Conservation (phyloP, 2,797 vertebrate species). For the Gymnoscopelus microlampas region DNA sequence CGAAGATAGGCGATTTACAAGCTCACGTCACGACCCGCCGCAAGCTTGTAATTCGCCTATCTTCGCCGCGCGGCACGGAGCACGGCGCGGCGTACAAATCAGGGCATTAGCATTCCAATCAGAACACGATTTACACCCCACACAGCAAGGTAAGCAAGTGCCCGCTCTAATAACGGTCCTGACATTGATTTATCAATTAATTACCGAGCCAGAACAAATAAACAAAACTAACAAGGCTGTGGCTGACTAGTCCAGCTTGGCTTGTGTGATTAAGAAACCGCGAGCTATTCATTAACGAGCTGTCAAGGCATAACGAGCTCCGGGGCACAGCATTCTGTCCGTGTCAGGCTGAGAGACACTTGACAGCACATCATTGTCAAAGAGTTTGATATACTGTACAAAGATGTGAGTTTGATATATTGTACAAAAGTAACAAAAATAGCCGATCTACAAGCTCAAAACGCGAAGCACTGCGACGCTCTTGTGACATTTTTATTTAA, state of each 20-base stretch:
- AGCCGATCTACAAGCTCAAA: too few relatives aligned
- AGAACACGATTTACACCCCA: slow-evolving; percentile 54
- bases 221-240: slow-evolving; percentile 52
- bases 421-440: too few relatives aligned
- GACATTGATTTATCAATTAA: slow-evolving; percentile 74
- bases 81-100: too few relatives aligned
- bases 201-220: slow-evolving; percentile 55
- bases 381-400: too few relatives aligned
- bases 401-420: too few relatives aligned
- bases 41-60: too few relatives aligned
- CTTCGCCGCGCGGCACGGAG: too few relatives aligned
- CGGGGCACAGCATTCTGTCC: slow-evolving; percentile 1
- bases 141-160: slow-evolving; percentile 65
- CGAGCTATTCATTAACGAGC: slow-evolving; percentile 54
- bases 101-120: slow-evolving; percentile 33
- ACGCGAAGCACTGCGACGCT: too few relatives aligned
- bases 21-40: too few relatives aligned
- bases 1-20: too few relatives aligned
- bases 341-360: background rate
- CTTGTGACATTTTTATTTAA: too few relatives aligned
- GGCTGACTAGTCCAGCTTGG: slow-evolving; percentile 42
- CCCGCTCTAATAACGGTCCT: slow-evolving; percentile 53
- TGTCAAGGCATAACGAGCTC: slow-evolving; percentile 30
- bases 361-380: background rate
- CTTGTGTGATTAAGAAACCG: slow-evolving; percentile 39